Evolutionary conservation across 2,113 vertebrate species (phyloP), one percentile per base, ranked within the genome.

Genomic region (Gavia stellata): DNA sequence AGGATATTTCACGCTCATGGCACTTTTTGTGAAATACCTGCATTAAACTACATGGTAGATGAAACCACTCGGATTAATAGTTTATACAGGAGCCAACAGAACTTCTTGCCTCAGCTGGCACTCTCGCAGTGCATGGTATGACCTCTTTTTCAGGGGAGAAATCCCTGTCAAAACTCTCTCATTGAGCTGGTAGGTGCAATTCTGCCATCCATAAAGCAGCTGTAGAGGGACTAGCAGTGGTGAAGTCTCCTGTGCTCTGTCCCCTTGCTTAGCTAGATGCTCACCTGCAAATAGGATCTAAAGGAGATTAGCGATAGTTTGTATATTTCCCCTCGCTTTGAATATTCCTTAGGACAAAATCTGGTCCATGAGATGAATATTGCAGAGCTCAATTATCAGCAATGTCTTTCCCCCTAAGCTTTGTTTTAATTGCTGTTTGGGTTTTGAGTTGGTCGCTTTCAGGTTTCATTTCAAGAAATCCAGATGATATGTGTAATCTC

Each of bases 401-500:
- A 81, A 16, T 55, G 5, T 59, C 86, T 50, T 1, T 2, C 33
- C 36, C 34, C 9, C 15, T 56, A 85, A 61, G 40, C 29, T 75
- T 8, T 71, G 25, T 47, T 82, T 91, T 82, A 92, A 82, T 75
- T 91, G 49, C 33, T 90, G 6, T 80, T 96, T 95, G 56, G 13
- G 9, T 91, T 89, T 84, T 89, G 36, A 78, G 56, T 79, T 81
- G 13, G 17, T 89, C 5, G 7, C 53, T 87, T 91, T 82, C 49
- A 91, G 23, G 6, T 82, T 95, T 93, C 34, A 82, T 91, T 88
- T 95, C 59, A 81, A 77, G 73, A 90, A 93, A 72, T 66, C 18
- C 53, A 75, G 66, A 73, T 65, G 31, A 91, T 86, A 82, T 1
- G 0, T 77, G 24, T 65, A 90, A 86, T 89, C 36, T 85, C 44